These are phyloP conservation scores for Steatocranus sp. DNA, from an alignment of 2,797 vertebrate species.

Conservation along the genomic window DNA sequence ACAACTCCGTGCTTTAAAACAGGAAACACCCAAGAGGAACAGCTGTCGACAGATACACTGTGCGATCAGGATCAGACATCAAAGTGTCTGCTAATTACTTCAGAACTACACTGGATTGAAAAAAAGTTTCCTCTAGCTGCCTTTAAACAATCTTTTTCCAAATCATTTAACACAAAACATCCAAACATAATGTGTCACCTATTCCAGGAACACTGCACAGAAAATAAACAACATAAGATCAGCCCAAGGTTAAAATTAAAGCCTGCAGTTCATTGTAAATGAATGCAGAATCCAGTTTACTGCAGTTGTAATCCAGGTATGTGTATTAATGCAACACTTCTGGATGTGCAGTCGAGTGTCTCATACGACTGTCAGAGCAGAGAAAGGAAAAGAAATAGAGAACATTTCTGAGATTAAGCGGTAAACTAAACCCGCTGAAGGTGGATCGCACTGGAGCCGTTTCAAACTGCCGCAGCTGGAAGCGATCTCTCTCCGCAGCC, in stretches of 20 bases:
- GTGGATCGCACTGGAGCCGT: background rate
- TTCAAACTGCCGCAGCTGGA: slow-evolving; percentile 22
- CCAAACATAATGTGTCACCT: background rate
- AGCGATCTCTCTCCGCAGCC: background rate
- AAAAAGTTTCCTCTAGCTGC: background rate
- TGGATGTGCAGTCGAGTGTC: background rate
- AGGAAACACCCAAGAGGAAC: background rate
- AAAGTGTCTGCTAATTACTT: background rate
- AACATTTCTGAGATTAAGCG: background rate
- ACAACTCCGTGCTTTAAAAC: background rate
- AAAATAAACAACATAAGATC: background rate
- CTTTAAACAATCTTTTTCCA: background rate
- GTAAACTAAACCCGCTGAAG: background rate
- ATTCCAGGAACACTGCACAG: background rate
- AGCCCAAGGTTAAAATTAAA: background rate
- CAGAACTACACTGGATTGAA: background rate
- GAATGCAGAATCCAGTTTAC: background rate
- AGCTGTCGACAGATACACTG: background rate
- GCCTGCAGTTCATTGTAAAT: background rate
- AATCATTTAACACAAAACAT: background rate
- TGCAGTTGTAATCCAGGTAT: background rate
- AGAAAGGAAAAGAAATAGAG: background rate
- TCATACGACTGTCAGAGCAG: background rate
- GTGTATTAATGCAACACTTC: background rate
- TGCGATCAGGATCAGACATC: background rate